Evolutionary conservation across 2,888 invertebrate genomes (phyloP).

Genomic region (Priocnemis perturbator): DNA sequence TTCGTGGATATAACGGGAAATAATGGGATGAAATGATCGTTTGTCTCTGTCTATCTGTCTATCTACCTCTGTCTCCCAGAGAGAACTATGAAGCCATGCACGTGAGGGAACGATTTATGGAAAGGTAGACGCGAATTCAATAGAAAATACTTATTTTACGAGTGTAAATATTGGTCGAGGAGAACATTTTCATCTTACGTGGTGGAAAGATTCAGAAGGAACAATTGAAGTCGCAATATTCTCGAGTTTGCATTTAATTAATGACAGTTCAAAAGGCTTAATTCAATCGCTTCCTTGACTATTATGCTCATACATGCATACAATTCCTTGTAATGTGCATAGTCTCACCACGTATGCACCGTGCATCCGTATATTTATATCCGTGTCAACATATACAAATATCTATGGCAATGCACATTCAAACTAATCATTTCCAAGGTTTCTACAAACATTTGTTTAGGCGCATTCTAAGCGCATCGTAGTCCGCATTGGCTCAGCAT

Average conservation of each 20-base stretch:
- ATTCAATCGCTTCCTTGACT: slow-evolving; percentile 23
- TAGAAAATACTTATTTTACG: neutral
- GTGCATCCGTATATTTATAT: no score
- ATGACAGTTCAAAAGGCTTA: slow-evolving; percentile 15
- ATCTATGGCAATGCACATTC: neutral
- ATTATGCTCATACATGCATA: neutral
- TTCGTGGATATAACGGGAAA: slow-evolving; percentile 50
- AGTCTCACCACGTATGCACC: no score
- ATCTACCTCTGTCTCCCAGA: slow-evolving; percentile 12
- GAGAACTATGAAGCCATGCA: slow-evolving; percentile 7
- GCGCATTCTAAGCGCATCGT: no score
- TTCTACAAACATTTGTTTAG: slow-evolving; percentile 33
- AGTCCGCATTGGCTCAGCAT: no score
- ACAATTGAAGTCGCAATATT: slow-evolving; percentile 7
- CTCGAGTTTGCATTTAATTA: slow-evolving; percentile 6
- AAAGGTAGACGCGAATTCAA: neutral
- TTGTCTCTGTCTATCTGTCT: slow-evolving; percentile 23
- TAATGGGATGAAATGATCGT: slow-evolving; percentile 50
- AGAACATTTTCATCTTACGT: no score
- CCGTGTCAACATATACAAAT: neutral
- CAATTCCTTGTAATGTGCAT: neutral
- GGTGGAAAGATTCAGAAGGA: neutral
- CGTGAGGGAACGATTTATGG: no score
- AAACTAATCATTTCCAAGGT: slow-evolving; percentile 22
- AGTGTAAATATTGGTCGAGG: no score